Evolutionary conservation across 2,888 invertebrate genomes (phyloP).

Genomic region (Tenthredo notha): DNA sequence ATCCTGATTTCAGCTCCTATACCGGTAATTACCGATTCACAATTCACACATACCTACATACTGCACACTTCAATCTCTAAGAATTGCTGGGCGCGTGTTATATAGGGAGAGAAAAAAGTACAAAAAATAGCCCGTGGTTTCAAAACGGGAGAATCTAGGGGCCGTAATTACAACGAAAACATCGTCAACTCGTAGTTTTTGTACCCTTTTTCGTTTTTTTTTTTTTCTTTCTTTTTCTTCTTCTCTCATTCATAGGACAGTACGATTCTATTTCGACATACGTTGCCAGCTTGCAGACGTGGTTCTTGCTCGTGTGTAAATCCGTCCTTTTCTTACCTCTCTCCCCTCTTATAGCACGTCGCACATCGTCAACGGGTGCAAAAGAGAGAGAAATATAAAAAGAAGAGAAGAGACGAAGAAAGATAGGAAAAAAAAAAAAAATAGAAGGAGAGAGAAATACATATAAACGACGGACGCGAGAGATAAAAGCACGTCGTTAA

Average conservation of each 20-base stretch:
- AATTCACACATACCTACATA: slow-evolving; percentile 5
- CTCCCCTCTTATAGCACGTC: slow-evolving; percentile 48
- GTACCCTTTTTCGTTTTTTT: slow-evolving; percentile 61
- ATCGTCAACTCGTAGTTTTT: slow-evolving; percentile 69
- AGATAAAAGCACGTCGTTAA: slow-evolving; percentile 50
- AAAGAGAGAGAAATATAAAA: neutral
- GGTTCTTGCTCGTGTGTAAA: slow-evolving; percentile 34
- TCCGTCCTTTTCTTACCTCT: slow-evolving; percentile 58
- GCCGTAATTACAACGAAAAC: slow-evolving; percentile 74
- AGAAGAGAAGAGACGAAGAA: slow-evolving; percentile 40
- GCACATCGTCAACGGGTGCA: slow-evolving; percentile 22
- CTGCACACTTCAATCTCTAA: neutral
- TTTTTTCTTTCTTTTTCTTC: slow-evolving; percentile 60
- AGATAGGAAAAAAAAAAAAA: neutral
- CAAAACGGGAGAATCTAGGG: slow-evolving; percentile 54
- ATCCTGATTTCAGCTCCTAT: slow-evolving; percentile 15
- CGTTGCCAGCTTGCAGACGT: slow-evolving; percentile 68
- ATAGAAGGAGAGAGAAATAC: slow-evolving; percentile 49
- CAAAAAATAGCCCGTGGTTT: neutral
- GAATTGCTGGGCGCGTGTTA: neutral
- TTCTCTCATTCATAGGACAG: slow-evolving; percentile 56
- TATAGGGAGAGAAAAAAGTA: neutral
- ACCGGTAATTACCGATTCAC: slow-evolving; percentile 30
- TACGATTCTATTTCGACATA: slow-evolving; percentile 76
- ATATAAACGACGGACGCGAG: slow-evolving; percentile 52